Evolutionary conservation across 2,113 vertebrate species (phyloP), one percentile per base, ranked within the genome.

Genomic region (Ia io): DNA sequence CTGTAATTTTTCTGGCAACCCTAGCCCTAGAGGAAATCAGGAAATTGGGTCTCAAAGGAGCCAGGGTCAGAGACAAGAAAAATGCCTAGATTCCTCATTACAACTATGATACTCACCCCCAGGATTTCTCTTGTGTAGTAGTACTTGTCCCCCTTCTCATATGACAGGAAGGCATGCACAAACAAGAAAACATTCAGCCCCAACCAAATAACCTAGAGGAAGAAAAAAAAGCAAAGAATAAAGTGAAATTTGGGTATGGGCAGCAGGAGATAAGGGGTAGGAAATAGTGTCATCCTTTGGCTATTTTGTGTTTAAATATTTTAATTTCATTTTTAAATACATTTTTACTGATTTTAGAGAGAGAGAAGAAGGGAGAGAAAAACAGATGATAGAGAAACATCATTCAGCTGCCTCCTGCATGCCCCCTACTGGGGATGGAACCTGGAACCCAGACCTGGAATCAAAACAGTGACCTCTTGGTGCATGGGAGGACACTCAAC

Each of bases 121-220:
- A 99, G 96, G 69, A 99, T 97, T 96, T 98, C 97, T 84, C 99
- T 99, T 17, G 99, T 99, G 98, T 99, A 99, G 97, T 97, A 98
- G 97, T 98, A 99, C 20, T 65, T 78, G 4, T 98, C 95, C 0
- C 97, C 96, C 80, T 18, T 73, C 70, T 99, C 98, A 88, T 99
- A 99, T 22, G 97, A 95, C 30, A 99, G 74, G 96, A 99, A 99
- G 91, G 97, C 99, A 91, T 98, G 97, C 0, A 98, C 97, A 96
- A 99, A 99, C 47, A 99, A 97, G 95, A 99, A 99, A 89, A 98
- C 97, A 95, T 99, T 99, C 98, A 99, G 98, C 78, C 95, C 98
- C 98, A 99, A 98, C 99, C 99, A 99, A 86, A 98, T 97, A 73
- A 98, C 97, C 99, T 99, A 94, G 0, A 0, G 49, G 51, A 97